Evolutionary conservation across 2,888 invertebrate genomes (phyloP).

Genomic region (Drosophila kanekoi): DNA sequence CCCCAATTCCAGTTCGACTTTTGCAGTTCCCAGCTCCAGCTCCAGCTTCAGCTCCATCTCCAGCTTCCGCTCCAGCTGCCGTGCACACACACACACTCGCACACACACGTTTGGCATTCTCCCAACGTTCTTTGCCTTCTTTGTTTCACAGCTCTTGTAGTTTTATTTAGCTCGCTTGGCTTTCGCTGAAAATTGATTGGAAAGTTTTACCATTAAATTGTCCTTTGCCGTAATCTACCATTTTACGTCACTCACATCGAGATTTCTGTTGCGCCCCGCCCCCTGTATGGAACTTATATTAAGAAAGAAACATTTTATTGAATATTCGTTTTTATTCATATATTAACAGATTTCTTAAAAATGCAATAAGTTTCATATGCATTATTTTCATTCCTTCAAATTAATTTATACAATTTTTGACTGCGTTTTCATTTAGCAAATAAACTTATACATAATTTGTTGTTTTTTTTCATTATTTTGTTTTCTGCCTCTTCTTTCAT

Average conservation of each 20-base stretch:
- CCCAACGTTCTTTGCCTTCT: conserved; percentile 41
- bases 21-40: not conserved
- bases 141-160: conserved; percentile 35
- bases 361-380: conserved; percentile 80
- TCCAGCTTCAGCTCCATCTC: not conserved
- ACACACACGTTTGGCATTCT: conserved; percentile 44
- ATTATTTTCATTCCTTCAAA: conserved; percentile 57
- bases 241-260: conserved; percentile 41
- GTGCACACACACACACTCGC: conserved; percentile 14
- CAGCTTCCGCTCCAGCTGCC: not conserved
- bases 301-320: conserved; percentile 24
- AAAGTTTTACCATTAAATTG: conserved; percentile 82
- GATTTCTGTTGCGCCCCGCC: not conserved
- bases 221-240: conserved; percentile 69
- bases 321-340: conserved; percentile 73
- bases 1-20: not conserved
- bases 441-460: conserved; percentile 55
- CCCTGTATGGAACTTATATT: not conserved
- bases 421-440: conserved; percentile 47
- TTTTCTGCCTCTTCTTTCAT: conserved; percentile 20
- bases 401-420: conserved; percentile 64
- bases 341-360: conserved; percentile 84
- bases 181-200: conserved; percentile 80
- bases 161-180: conserved; percentile 35
- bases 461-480: conserved; percentile 28